Percentiles rank a stretch among this genome's conserved stretches.
Conservation (phyloP, 2,113 vertebrate species). For the Thryonomys swinderianus region DNA sequence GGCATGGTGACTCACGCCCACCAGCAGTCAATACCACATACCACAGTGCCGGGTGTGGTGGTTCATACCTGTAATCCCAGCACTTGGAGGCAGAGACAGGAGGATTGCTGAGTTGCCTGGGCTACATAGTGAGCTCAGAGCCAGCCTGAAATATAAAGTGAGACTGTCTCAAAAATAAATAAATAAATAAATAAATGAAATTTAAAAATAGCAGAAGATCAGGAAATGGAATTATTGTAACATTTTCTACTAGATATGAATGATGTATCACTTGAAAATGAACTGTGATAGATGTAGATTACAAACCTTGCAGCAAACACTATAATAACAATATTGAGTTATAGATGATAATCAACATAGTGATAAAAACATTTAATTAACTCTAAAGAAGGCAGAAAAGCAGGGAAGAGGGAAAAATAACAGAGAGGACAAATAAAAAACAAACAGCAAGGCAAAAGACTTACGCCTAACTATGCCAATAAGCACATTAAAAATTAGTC, state of each 20-base stretch:
- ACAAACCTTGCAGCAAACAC: neutral
- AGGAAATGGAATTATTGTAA: neutral
- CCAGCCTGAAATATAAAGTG: too few species aligned
- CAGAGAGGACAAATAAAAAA: neutral
- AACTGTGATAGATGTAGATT: neutral
- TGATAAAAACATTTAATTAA: constrained; percentile 2
- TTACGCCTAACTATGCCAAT: neutral
- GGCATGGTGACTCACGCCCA: too few species aligned
- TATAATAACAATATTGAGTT: constrained; percentile 9
- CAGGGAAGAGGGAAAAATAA: neutral
- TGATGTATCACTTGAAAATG: constrained; percentile 13
- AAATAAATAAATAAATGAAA: too few species aligned
- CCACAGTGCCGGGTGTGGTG: too few species aligned
- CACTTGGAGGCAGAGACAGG: too few species aligned
- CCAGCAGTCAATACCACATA: too few species aligned
- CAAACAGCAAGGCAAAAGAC: neutral
- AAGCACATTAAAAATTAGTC: constrained; percentile 9
- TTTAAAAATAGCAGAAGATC: neutral
- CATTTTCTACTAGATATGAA: neutral
- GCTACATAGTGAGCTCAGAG: too few species aligned
- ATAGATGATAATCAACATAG: constrained; percentile 29
- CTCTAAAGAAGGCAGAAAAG: constrained; percentile 28
- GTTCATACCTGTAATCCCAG: too few species aligned
- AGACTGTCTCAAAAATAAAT: too few species aligned
- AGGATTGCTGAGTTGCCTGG: too few species aligned